Evolutionary conservation across 2,113 vertebrate genomes (phyloP), one percentile per base, ranked within the genome.

Genomic region (Acrocephalus arundinaceus): DNA sequence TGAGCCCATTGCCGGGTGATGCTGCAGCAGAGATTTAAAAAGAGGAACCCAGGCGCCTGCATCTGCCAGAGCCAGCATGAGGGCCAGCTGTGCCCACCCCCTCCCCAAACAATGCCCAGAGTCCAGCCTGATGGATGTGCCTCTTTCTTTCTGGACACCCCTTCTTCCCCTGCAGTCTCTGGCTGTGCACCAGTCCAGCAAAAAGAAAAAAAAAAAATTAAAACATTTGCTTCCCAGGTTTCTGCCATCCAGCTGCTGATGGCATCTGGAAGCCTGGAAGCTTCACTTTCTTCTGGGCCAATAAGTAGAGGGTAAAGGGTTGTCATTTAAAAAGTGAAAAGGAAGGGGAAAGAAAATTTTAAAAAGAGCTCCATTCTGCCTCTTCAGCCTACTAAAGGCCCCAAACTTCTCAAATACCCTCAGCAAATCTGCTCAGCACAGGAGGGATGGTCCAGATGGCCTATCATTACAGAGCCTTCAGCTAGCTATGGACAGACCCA

Each of bases 31-130:
- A 90, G 80, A 74, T 94, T 37, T 90, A 97, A 96, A 96, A 93
- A 96, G 95, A 95, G 81, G 87, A 96, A 49, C 95, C 92, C 96
- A 94, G 89, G 96, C 96, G 84, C 86, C 87, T 95, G 97, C 96
- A 95, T 94, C 93, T 89, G 89, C 95, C 37, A 19, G 96, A 97
- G 96, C 67, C 94, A 96, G 95, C 96, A 59, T 52, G 94, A 89
- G 95, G 96, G 94, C 96, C 27, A 90, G 82, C 65, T 84, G 90
- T 30, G 76, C 84, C 93, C 76, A 91, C 95, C 93, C 94, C 89
- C 94, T 93, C 75, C 92, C 89, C 15, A 22, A 48, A 94, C 96
- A 96, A 97, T 96, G 63, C 91, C 88, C 93, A 88, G 31, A 66
- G 85, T 48, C 75, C 14, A 1, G 87, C 87, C 91, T 84, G 94